phyloP scores from a whole-genome alignment of 2,113 vertebrate species.

The Dunckerocampus dactyliophorus region DNA sequence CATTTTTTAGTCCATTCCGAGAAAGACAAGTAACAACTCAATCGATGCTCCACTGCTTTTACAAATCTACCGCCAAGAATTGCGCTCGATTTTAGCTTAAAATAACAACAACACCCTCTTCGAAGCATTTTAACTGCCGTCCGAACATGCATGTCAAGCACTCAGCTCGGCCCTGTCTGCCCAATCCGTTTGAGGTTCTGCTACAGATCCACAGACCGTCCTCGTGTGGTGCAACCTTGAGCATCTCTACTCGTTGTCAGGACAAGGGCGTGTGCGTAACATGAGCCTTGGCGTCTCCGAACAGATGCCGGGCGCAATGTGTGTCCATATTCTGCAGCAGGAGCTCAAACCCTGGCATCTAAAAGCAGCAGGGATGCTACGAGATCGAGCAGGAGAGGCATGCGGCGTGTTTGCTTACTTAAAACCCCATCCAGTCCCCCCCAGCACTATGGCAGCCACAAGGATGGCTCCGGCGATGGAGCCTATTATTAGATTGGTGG shows the following conservation, averaged over 20 bases:
- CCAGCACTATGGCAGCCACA: slow-evolving; percentile 99
- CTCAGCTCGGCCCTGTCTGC: slow-evolving; percentile 82
- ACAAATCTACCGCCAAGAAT: no score
- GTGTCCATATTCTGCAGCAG: slow-evolving; percentile 81
- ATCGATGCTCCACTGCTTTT: no score
- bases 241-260: background rate
- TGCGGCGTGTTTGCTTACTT: slow-evolving; percentile 96
- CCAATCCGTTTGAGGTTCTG: slow-evolving; percentile 93
- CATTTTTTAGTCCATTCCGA: no score
- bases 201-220: slow-evolving; percentile 76
- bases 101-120: slow-evolving; percentile 1
- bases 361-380: slow-evolving; percentile 88
- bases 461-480: slow-evolving; percentile 99
- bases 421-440: slow-evolving; percentile 99
- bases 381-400: slow-evolving; percentile 89
- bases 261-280: background rate
- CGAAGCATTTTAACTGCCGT: slow-evolving; percentile 2
- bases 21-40: no score
- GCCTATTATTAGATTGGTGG: slow-evolving; percentile 99
- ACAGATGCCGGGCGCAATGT: slow-evolving; percentile 1
- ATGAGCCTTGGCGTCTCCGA: background rate
- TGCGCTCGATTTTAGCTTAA: background rate
- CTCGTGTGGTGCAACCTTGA: slow-evolving; percentile 6
- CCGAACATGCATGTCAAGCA: slow-evolving; percentile 91
- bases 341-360: slow-evolving; percentile 88